Evolutionary conservation across 1,140 invertebrate species (phyloP).

Genomic region (Ceratoteleas bidentatus): DNA sequence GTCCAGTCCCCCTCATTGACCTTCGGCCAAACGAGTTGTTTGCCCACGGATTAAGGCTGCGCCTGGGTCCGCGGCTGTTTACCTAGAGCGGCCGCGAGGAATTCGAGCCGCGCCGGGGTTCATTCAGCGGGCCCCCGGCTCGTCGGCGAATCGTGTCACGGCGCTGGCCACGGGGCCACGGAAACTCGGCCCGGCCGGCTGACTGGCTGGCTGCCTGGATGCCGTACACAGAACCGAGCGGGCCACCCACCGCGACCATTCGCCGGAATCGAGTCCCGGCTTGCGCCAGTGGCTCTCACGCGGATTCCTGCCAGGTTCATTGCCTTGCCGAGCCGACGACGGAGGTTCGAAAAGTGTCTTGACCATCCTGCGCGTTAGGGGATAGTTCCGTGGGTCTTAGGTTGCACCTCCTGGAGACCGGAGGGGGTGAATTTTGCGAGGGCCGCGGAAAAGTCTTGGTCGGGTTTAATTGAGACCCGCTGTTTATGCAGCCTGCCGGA

Average conservation of each 20-base stretch:
- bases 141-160: conserved; percentile 68
- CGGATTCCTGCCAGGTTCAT: conserved; percentile 52
- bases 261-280: conserved; percentile 81
- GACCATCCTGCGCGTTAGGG: no score
- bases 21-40: conserved; percentile 44
- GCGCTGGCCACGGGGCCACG: conserved; percentile 60
- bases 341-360: no score
- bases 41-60: conserved; percentile 51
- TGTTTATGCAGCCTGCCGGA: conserved; percentile 76
- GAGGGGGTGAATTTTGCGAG: no score
- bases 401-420: no score
- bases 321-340: conserved; percentile 16
- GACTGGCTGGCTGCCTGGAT: conserved; percentile 69
- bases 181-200: conserved; percentile 66
- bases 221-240: conserved; percentile 76
- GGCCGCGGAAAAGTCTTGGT: background rate
- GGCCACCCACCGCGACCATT: conserved; percentile 82
- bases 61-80: conserved; percentile 34
- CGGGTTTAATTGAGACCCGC: conserved; percentile 76
- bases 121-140: conserved; percentile 58
- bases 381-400: no score
- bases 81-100: conserved; percentile 45
- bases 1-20: conserved; percentile 28
- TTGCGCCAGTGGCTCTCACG: conserved; percentile 78
- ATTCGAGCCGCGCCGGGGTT: conserved; percentile 50